These are phyloP conservation scores for Perca schrenkii DNA, from an alignment of 2,113 vertebrate genomes.

Conservation along the genomic window DNA sequence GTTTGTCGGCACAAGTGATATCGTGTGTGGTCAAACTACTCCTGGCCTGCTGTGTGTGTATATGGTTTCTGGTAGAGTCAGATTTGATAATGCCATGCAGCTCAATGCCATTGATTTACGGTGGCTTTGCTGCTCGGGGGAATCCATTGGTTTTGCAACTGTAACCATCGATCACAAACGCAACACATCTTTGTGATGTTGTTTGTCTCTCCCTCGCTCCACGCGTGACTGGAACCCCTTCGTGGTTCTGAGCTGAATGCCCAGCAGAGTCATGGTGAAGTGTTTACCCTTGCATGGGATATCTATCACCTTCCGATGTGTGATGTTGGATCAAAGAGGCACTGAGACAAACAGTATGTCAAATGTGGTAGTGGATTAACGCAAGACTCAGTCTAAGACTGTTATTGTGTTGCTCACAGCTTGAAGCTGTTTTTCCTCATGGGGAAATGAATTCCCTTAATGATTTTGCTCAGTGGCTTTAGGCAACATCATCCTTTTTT, in stretches of 20 bases:
- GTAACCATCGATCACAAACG: constrained; percentile 63
- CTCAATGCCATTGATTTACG: constrained; percentile 70
- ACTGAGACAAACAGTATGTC: constrained; percentile 70
- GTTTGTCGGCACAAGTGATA: neutral
- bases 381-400: constrained; percentile 32
- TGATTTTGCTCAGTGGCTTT: constrained; percentile 67
- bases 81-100: constrained; percentile 61
- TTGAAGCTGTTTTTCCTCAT: constrained; percentile 63
- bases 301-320: constrained; percentile 64
- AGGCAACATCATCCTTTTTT: constrained; percentile 45
- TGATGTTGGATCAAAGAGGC: constrained; percentile 60
- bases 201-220: constrained; percentile 43
- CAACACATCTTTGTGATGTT: constrained; percentile 33
- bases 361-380: constrained; percentile 64
- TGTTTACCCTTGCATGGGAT: constrained; percentile 62
- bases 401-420: constrained; percentile 62
- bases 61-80: constrained; percentile 28
- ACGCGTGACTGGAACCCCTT: constrained; percentile 55
- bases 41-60: constrained; percentile 7
- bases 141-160: constrained; percentile 59
- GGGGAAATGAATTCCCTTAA: constrained; percentile 69
- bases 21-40: neutral
- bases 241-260: constrained; percentile 15
- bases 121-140: neutral
- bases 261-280: constrained; percentile 47